phyloP scores from a whole-genome alignment of 2,113 vertebrate genomes.

The Natator depressus region DNA sequence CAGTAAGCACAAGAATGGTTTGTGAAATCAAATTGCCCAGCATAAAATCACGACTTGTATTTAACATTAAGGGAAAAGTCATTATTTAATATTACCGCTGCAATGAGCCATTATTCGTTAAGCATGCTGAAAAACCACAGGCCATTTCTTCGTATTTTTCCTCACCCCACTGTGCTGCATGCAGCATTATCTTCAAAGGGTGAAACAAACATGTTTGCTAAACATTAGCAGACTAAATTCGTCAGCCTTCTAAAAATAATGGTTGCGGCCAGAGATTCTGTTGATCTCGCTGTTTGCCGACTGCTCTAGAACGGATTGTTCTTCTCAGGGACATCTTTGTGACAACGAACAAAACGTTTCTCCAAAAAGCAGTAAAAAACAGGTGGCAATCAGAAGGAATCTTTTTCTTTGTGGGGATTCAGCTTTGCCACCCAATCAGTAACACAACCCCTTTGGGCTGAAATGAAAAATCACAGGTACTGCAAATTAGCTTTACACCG shows the following conservation, averaged over 20 bases:
- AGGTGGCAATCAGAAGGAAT: slow-evolving; percentile 24
- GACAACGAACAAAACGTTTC: background rate
- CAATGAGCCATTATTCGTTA: background rate
- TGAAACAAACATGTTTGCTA: slow-evolving; percentile 9
- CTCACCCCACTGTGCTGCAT: background rate
- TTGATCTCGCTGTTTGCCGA: background rate
- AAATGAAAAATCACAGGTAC: background rate
- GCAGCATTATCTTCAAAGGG: slow-evolving; percentile 46
- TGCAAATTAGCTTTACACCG: background rate
- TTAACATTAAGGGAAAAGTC: fast-evolving
- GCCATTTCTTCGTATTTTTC: background rate
- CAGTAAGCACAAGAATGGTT: background rate
- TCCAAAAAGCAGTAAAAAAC: slow-evolving; percentile 45
- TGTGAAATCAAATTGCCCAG: fast-evolving
- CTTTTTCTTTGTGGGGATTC: background rate
- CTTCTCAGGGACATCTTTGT: background rate
- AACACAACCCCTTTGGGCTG: background rate
- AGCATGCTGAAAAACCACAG: background rate
- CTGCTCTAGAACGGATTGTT: background rate
- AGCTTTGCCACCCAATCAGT: background rate
- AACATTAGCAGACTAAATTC: slow-evolving; percentile 27
- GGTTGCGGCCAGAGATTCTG: slow-evolving; percentile 29
- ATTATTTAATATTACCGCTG: background rate
- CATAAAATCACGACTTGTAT: fast-evolving
- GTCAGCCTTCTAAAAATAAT: slow-evolving; percentile 38